A percentile compares a stretch with the other conserved stretches of the same genome.
Conservation (phyloP, 92 coral and sea anemone genomes). For the Zoanthus sociatus region DNA sequence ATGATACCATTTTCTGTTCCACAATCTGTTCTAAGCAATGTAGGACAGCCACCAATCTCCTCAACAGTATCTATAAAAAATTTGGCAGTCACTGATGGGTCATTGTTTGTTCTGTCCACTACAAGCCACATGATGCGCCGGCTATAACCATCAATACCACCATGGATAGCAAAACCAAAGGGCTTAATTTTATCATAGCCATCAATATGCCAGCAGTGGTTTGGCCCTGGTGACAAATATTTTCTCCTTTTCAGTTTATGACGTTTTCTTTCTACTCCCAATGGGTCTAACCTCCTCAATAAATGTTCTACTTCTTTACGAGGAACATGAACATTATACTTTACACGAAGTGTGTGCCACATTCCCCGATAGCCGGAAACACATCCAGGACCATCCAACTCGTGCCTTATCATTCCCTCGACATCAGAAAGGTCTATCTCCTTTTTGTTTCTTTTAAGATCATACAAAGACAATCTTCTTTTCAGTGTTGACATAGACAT, state of each 20-base stretch:
- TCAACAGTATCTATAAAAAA: constrained; percentile 53
- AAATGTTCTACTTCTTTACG: constrained; percentile 46
- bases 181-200: constrained; percentile 3
- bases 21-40: constrained; percentile 60
- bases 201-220: not conserved
- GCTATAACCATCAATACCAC: constrained; percentile 55
- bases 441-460: too few species aligned
- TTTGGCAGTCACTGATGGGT: constrained; percentile 45
- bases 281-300: constrained; percentile 53
- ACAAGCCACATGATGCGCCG: constrained; percentile 57
- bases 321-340: constrained; percentile 61
- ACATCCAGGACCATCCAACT: constrained; percentile 33
- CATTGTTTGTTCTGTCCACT: constrained; percentile 36
- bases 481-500: too few species aligned
- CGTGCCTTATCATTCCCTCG: too few species aligned
- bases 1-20: constrained; percentile 60
- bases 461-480: too few species aligned
- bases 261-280: constrained; percentile 58
- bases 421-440: too few species aligned
- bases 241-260: constrained; percentile 57
- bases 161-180: constrained; percentile 47
- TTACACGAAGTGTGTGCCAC: constrained; percentile 61
- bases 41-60: constrained; percentile 61
- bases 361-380: constrained; percentile 62
- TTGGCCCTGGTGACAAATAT: constrained; percentile 17